These are phyloP conservation scores for Hippolais icterina DNA, from an alignment of 2,113 vertebrate species.

Conservation along the genomic window DNA sequence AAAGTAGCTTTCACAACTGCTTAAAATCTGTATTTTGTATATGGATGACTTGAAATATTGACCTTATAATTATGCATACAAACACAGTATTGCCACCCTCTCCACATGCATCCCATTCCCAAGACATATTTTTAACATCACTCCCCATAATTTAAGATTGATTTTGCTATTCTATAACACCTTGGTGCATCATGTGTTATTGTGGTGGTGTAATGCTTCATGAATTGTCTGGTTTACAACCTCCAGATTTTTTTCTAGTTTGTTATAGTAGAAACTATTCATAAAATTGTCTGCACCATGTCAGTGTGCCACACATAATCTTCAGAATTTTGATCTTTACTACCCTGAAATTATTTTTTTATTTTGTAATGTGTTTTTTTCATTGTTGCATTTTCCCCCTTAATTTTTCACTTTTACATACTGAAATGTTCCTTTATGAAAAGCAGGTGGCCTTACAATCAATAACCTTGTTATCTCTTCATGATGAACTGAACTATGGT, in stretches of 20 bases:
- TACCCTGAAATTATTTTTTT: neutral
- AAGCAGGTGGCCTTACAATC: constrained; percentile 60
- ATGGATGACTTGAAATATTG: neutral
- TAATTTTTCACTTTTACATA: neutral
- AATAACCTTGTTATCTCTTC: neutral
- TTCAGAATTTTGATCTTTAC: neutral
- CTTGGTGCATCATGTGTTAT: neutral
- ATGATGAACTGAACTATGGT: neutral
- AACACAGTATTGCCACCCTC: neutral
- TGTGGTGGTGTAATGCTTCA: neutral
- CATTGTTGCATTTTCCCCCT: neutral
- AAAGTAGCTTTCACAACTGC: neutral
- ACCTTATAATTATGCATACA: neutral
- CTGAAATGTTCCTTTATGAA: neutral
- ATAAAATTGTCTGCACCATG: neutral
- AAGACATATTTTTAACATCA: neutral
- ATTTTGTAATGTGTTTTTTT: neutral
- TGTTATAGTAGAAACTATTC: neutral
- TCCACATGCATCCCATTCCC: neutral
- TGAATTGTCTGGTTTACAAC: neutral
- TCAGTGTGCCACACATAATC: neutral
- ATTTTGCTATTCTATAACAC: constrained; percentile 68
- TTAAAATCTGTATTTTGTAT: neutral
- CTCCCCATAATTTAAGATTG: neutral
- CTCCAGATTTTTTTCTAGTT: neutral